A percentile compares a stretch with the other conserved stretches of the same genome.
phyloP scores from a whole-genome alignment of 2,888 invertebrate species.

The Nycteola revayana region DNA sequence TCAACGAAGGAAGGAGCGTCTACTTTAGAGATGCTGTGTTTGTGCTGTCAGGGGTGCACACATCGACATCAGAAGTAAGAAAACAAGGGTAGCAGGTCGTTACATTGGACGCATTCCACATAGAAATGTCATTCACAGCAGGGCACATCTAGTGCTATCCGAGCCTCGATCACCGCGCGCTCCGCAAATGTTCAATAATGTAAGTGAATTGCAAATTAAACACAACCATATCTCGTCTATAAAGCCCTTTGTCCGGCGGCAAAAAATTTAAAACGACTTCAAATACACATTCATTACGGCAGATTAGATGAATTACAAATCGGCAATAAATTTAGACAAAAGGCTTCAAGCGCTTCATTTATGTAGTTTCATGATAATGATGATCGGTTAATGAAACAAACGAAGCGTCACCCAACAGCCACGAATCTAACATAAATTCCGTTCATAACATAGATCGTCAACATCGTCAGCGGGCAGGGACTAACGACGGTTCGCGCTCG shows the following conservation, averaged over 20 bases:
- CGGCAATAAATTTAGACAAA: constrained; percentile 14
- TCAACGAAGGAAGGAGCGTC: constrained; percentile 81
- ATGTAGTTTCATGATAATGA: constrained; percentile 8
- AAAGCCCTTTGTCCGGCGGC: constrained; percentile 32
- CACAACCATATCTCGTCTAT: constrained; percentile 20
- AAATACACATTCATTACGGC: neutral
- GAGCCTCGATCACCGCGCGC: constrained; percentile 65
- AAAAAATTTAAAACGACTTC: constrained; percentile 2
- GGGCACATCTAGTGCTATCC: constrained; percentile 64
- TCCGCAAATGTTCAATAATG: constrained; percentile 52
- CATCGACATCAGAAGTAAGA: constrained; percentile 53
- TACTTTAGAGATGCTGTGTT: constrained; percentile 65
- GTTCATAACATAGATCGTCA: neutral
- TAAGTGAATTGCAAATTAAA: constrained; percentile 36
- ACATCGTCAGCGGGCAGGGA: neutral
- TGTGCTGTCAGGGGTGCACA: constrained; percentile 75
- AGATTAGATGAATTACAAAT: neutral
- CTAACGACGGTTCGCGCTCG: neutral
- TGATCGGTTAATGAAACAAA: constrained; percentile 9
- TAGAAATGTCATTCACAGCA: constrained; percentile 65
- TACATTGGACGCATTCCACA: constrained; percentile 73
- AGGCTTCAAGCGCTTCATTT: constrained; percentile 21
- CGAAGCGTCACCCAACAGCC: neutral
- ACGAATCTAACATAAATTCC: no score
- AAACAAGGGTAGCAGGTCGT: constrained; percentile 52